A percentile compares a stretch with the other conserved stretches of the same genome.
Conservation (phyloP, 2,113 vertebrate genomes). For the Myodes glareolus region DNA sequence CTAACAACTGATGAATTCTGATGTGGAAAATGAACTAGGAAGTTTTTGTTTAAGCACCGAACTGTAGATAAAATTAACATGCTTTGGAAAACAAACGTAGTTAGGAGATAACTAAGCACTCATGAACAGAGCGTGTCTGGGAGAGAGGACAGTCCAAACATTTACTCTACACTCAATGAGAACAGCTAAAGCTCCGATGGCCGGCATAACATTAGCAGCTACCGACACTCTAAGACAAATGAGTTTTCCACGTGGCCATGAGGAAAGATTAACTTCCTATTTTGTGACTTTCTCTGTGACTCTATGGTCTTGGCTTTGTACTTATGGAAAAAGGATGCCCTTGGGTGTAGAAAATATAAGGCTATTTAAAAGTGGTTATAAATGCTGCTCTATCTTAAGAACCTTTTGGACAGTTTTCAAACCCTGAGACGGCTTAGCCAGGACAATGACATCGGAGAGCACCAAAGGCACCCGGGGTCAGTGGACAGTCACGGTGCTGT, state of each 20-base stretch:
- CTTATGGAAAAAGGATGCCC: constrained; percentile 43
- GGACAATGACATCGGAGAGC: background rate
- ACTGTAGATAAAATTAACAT: background rate
- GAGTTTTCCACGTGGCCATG: background rate
- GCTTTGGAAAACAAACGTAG: background rate
- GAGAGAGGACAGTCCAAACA: background rate
- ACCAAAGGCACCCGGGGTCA: background rate
- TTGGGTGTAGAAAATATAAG: constrained; percentile 49
- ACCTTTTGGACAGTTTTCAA: constrained; percentile 69
- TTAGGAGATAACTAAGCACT: constrained; percentile 1
- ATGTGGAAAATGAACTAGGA: background rate
- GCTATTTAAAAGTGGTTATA: constrained; percentile 49
- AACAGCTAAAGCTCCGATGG: background rate
- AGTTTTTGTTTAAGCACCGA: background rate
- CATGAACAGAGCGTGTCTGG: background rate
- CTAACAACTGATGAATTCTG: background rate
- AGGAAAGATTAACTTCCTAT: constrained; percentile 32
- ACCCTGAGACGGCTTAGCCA: constrained; percentile 44
- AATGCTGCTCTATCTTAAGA: constrained; percentile 77
- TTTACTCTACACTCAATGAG: constrained; percentile 2
- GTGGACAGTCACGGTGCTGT: background rate
- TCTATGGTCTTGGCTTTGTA: background rate
- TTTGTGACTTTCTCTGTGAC: background rate
- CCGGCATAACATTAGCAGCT: constrained; percentile 12
- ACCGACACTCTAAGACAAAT: constrained; percentile 6